Conservation (phyloP, 92 coral and sea anemone genomes). For the Zoanthus solanderi region DNA sequence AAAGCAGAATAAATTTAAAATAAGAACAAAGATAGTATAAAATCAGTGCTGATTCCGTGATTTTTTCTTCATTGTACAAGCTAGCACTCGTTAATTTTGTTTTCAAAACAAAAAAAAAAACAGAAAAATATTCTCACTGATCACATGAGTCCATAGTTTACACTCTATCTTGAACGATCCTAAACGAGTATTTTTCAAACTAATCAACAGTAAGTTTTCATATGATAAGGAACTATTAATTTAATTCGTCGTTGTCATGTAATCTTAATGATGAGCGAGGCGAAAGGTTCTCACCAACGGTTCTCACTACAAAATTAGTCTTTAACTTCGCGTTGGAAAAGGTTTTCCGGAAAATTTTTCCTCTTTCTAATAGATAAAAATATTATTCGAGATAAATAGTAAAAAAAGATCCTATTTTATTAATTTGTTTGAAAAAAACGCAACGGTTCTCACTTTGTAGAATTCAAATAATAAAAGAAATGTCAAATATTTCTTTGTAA, state of each 20-base stretch:
- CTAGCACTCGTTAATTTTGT: background rate
- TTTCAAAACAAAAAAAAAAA: too few species aligned
- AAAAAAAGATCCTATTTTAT: background rate
- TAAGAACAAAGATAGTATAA: too few species aligned
- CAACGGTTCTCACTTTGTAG: background rate
- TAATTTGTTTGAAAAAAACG: background rate
- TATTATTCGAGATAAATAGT: background rate
- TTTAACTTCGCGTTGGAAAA: background rate
- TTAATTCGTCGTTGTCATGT: background rate
- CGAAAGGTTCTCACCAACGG: background rate
- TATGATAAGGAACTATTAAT: background rate
- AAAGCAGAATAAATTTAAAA: too few species aligned
- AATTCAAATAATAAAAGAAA: background rate
- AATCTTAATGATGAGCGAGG: background rate
- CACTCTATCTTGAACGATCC: too few species aligned
- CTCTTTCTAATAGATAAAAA: background rate
- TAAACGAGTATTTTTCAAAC: too few species aligned
- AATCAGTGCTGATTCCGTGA: background rate
- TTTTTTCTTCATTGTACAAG: background rate
- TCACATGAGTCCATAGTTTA: too few species aligned
- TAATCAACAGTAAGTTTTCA: too few species aligned
- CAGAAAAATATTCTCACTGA: background rate
- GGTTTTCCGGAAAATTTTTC: background rate
- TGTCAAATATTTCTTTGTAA: too few species aligned
- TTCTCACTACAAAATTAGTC: background rate